A percentile compares a stretch with the other conserved stretches of the same genome.
phyloP scores from a whole-genome alignment of 2,888 invertebrate genomes.

The Ceriagrion tenellum region DNA sequence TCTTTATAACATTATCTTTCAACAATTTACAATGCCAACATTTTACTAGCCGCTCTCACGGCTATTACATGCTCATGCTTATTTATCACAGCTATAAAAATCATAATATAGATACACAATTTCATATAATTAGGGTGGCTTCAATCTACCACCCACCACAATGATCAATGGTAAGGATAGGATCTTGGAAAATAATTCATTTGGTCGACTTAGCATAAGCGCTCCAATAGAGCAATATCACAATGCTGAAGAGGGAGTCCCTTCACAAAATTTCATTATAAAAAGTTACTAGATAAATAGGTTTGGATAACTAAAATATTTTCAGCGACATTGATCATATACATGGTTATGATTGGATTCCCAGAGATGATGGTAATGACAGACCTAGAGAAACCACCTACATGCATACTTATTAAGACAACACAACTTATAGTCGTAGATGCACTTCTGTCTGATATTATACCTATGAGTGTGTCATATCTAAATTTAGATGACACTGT shows the following conservation, averaged over 20 bases:
- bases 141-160: background rate
- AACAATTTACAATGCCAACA: background rate
- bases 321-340: background rate
- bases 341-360: background rate
- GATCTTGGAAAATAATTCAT: slow-evolving; percentile 56
- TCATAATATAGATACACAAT: background rate
- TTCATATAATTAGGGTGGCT: slow-evolving; percentile 13
- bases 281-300: slow-evolving; percentile 52
- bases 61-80: background rate
- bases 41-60: background rate
- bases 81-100: slow-evolving; percentile 59
- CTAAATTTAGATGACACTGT: background rate
- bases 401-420: background rate
- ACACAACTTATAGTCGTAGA: background rate
- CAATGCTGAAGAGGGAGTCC: slow-evolving; percentile 39
- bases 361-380: slow-evolving; percentile 13
- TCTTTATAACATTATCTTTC: slow-evolving; percentile 43
- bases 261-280: slow-evolving; percentile 56
- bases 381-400: slow-evolving; percentile 10
- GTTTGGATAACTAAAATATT: slow-evolving; percentile 42
- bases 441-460: background rate
- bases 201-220: slow-evolving; percentile 65
- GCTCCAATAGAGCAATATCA: slow-evolving; percentile 58
- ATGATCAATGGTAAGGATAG: slow-evolving; percentile 37
- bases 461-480: background rate